phyloP scores from a whole-genome alignment of 35 echinoderm and acorn worm species.

The Stichopus chloronotus region DNA sequence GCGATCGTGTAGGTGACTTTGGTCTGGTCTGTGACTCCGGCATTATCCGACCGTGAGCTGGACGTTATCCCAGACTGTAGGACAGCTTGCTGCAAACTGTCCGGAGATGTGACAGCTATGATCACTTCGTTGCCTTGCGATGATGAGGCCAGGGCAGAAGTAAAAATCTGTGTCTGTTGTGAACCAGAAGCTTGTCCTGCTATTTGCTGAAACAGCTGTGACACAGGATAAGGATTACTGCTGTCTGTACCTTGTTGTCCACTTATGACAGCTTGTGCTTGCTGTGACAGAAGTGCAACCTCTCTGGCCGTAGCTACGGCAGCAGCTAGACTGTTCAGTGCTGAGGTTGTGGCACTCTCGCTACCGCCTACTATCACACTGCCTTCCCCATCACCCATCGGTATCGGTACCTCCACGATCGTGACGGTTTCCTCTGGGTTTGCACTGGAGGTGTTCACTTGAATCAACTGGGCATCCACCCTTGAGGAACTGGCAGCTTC shows the following conservation, averaged over 20 bases:
- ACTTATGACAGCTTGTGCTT: conserved; percentile 33
- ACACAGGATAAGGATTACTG: conserved; percentile 52
- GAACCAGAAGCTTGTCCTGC: conserved; percentile 44
- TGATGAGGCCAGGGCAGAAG: conserved; percentile 17
- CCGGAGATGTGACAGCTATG: conserved; percentile 39
- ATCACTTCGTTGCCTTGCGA: conserved; percentile 6
- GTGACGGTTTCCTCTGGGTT: conserved; percentile 25
- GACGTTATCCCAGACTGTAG: conserved; percentile 28
- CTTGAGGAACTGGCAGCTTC: background rate
- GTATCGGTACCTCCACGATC: conserved; percentile 44
- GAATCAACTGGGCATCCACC: background rate
- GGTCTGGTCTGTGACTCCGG: background rate
- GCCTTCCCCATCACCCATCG: conserved; percentile 14
- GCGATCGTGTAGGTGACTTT: conserved; percentile 47
- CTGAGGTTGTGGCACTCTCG: conserved; percentile 51
- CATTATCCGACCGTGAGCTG: background rate
- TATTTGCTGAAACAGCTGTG: conserved; percentile 49
- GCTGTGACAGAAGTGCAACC: conserved; percentile 42
- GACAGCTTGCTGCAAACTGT: conserved; percentile 43
- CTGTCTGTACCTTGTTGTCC: conserved; percentile 35
- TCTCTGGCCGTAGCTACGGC: conserved; percentile 64
- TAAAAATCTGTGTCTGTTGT: conserved; percentile 31
- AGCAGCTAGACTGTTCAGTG: conserved; percentile 63
- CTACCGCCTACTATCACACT: conserved; percentile 38
- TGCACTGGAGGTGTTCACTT: background rate